Base-by-base conservation (phyloP, 2,797 vertebrate species). In the Spinus pinus region DNA sequence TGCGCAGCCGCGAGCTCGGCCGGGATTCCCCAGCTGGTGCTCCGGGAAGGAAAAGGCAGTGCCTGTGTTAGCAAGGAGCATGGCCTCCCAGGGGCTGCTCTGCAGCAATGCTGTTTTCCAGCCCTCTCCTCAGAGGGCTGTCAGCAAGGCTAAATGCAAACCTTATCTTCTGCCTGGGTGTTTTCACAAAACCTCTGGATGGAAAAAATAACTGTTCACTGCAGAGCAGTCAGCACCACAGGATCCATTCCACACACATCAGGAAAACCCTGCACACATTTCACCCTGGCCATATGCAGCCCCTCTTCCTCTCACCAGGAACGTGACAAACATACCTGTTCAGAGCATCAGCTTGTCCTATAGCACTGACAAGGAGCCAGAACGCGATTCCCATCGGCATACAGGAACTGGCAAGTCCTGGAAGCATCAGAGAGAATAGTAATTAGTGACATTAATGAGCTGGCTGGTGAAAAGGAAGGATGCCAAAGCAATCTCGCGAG, bases 1-100 rank as follows among this genome's bases (percentile, higher is more conserved):
- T 7, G 14, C 0, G 1, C 56, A 86, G 71, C 47, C 6, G 0
- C 1, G 0, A 58, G 66, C 62, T 44, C 2, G 0, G 28, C 24
- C 0, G 2, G 87, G 85, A 86, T 39, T 84, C 66, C 85, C 84
- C 57, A 18, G 61, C 57, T 37, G 78, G 3, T 7, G 72, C 86
- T 54, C n/a, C 0, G 0, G 73, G 84, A 89, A 69, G 57, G 44
- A 89, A 84, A 88, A 81, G 51, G 81, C 61, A 61, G n/a, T 10
- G 60, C 60, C 54, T 19, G 46, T 2, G 0, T 10, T n/a, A 80
- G 67, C 27, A 16, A 61, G 83, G 51, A 90, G 58, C 5, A 2
- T 0, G 37, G 82, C 67, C 53, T 82, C 54, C 46, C 74, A 27
- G 22, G 37, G 93, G 60, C 42, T 37, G 54, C 80, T 82, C 50